phyloP scores from a whole-genome alignment of 2,888 invertebrate genomes.

The Zelleria hepariella region DNA sequence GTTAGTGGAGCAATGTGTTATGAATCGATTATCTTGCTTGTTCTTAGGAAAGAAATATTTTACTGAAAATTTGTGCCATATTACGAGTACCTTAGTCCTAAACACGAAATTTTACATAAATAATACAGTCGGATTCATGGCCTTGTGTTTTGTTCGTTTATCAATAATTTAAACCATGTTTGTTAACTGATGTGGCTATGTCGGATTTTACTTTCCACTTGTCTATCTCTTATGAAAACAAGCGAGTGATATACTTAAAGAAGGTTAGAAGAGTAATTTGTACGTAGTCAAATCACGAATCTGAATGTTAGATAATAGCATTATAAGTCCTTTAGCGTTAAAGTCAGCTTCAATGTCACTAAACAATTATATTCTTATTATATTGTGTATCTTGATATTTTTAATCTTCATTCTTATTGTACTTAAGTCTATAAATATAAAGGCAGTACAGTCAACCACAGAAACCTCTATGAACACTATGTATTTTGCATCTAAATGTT shows the following conservation, averaged over 20 bases:
- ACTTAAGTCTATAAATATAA: not conserved
- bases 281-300: constrained; percentile 5
- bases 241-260: not conserved
- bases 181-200: not conserved
- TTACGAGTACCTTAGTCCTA: not conserved
- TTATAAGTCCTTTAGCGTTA: not conserved
- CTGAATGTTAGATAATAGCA: constrained; percentile 1
- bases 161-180: not conserved
- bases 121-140: not conserved
- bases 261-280: not conserved
- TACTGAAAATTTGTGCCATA: not conserved
- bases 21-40: not conserved
- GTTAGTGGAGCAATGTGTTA: not conserved
- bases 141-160: not conserved
- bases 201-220: not conserved
- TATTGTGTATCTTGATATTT: not conserved
- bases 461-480: not conserved
- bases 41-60: not conserved
- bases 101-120: not conserved
- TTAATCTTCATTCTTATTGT: not conserved
- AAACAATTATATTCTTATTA: not conserved
- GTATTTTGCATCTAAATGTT: not conserved
- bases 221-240: not conserved
- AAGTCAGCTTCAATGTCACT: not conserved
- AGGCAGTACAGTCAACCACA: not conserved